These are phyloP conservation scores for Perca flavescens DNA, from an alignment of 2,113 vertebrate species.

Conservation along the genomic window DNA sequence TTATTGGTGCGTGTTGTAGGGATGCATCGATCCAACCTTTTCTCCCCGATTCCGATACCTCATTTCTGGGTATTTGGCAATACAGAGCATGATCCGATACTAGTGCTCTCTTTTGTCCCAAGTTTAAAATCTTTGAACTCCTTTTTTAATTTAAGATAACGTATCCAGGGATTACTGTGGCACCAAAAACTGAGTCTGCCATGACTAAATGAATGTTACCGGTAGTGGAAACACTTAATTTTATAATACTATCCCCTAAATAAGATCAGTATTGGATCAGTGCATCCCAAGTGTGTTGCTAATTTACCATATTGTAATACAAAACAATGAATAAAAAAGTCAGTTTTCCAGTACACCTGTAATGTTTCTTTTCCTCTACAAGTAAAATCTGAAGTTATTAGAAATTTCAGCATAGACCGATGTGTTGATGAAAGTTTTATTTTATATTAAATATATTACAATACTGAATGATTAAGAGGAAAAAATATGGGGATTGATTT, in stretches of 20 bases:
- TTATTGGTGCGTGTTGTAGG: background rate
- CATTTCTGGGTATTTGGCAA: background rate
- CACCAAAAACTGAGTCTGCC: background rate
- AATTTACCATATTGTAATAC: background rate
- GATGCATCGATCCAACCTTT: background rate
- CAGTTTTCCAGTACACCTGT: background rate
- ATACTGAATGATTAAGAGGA: constrained; percentile 85
- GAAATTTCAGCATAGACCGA: constrained; percentile 39
- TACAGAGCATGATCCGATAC: background rate
- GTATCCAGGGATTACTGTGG: background rate
- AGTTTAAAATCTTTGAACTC: background rate
- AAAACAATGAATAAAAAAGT: constrained; percentile 1
- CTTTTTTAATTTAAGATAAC: background rate
- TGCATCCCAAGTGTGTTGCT: background rate
- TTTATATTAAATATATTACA: constrained; percentile 91
- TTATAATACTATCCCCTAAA: background rate
- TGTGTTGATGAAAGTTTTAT: constrained; percentile 86
- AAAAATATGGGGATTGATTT: constrained; percentile 81
- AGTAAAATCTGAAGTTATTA: background rate
- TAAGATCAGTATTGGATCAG: background rate
- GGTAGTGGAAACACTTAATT: background rate
- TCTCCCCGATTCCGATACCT: background rate
- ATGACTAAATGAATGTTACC: background rate
- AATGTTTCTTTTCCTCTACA: background rate
- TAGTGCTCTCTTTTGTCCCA: background rate